Evolutionary conservation across 2,113 vertebrate species (phyloP), one percentile per base, ranked within the genome.

Genomic region (Acanthochromis polyacanthus): DNA sequence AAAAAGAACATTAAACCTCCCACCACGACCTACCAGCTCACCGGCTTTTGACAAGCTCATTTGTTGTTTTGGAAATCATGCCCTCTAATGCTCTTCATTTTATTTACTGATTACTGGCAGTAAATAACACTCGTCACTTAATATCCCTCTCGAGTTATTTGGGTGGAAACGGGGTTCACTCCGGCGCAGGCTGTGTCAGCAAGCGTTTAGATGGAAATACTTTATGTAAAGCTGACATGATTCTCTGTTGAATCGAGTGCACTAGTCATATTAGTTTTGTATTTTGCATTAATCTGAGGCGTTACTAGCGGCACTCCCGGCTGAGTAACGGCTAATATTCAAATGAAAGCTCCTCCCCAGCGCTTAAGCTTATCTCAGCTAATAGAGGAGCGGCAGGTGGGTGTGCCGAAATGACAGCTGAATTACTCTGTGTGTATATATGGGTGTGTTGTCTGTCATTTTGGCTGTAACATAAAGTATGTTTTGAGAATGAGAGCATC

Each of bases 101-200:
- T 91, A 92, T 92, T 92, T 88, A 90, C 85, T 78, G 90, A 92
- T 92, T 85, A 90, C 80, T 22, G 46, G 73, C 76, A 57, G 75
- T 88, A 90, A 91, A 91, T 89, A 90, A 82, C 85, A 43, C 88
- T 87, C 71, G 61, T 52, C 76, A 57, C 78, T 81, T 83, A 84
- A 87, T 91, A 82, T 83, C 72, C 80, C 82, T 56, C 76, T 83
- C 67, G 85, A 87, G 77, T 90, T 83, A 83, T 83, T 82, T 84
- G 43, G 77, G 77, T 48, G 53, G 65, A 73, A 85, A 83, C 38
- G 59, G 77, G 74, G 78, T 73, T 89, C 75, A 51, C 75, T 76
- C 23, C 69, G 20, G 50, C 4, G 10, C 71, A 67, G 55, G 68
- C 83, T 40, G 58, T n/a, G 51, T 84, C 85, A 75, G 78, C 55